Percentiles rank a stretch among this genome's conserved stretches.
phyloP scores from a whole-genome alignment of 2,113 vertebrate species.

The Scomber japonicus region DNA sequence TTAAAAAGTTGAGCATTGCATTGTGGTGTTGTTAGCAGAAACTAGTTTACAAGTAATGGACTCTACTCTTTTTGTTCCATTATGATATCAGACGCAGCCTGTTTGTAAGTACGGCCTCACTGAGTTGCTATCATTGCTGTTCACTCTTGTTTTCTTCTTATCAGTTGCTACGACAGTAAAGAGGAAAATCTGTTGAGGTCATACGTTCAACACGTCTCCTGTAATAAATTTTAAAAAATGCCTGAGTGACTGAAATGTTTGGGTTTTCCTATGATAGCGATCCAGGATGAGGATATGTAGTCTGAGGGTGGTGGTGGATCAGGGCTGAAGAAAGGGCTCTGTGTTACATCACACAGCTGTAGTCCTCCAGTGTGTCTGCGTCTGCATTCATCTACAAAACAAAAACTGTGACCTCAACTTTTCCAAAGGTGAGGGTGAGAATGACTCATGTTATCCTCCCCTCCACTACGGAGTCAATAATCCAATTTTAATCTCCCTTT shows the following conservation, averaged over 20 bases:
- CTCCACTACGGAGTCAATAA: neutral
- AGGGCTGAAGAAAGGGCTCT: too few species aligned
- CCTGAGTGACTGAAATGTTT: neutral
- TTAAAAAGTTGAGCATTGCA: too few species aligned
- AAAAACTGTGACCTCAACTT: constrained; percentile 10
- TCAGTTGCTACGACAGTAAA: neutral
- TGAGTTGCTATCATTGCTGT: too few species aligned
- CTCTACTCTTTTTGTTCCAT: too few species aligned
- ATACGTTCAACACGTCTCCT: neutral
- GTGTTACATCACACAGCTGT: too few species aligned
- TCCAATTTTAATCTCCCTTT: neutral
- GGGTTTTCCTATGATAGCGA: neutral
- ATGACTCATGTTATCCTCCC: neutral
- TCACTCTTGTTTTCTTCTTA: neutral
- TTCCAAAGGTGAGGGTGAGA: constrained; percentile 12
- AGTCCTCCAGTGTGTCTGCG: too few species aligned
- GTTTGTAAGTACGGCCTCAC: too few species aligned
- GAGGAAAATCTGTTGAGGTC: neutral
- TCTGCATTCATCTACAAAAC: neutral
- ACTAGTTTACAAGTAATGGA: too few species aligned
- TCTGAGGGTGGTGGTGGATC: neutral
- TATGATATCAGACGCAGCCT: too few species aligned
- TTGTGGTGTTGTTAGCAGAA: too few species aligned
- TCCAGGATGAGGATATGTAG: neutral
- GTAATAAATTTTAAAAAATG: constrained; percentile 5